These are phyloP conservation scores for Pegea sp. DNA, from an alignment of 23 tunicate species.

Conservation along the genomic window DNA sequence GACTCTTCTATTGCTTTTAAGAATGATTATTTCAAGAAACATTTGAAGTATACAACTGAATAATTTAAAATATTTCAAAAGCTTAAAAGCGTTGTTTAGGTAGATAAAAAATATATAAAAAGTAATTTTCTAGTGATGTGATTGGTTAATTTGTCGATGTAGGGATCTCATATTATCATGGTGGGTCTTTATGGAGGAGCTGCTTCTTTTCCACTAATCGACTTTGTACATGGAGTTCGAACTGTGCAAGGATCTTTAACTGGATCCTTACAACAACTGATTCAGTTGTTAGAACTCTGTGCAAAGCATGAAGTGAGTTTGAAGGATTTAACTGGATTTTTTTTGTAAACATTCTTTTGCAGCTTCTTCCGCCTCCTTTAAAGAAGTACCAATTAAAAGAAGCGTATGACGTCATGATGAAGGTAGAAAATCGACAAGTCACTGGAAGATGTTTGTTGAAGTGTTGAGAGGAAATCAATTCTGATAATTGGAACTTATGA, in stretches of 20 bases:
- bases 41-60: too few relatives aligned
- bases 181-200: constrained; percentile 32
- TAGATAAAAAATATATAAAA: too few relatives aligned
- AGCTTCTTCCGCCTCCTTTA: not conserved
- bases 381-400: not conserved
- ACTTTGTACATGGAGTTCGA: constrained; percentile 13
- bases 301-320: constrained; percentile 8
- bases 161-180: constrained; percentile 25
- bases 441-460: not conserved
- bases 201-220: constrained; percentile 2
- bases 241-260: constrained; percentile 14
- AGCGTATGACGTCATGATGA: not conserved
- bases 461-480: too few relatives aligned
- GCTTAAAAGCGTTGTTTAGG: too few relatives aligned
- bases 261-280: constrained; percentile 10
- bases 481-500: too few relatives aligned
- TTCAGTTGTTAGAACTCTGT: constrained; percentile 13
- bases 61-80: too few relatives aligned
- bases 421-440: not conserved
- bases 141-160: not conserved
- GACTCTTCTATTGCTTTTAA: too few relatives aligned
- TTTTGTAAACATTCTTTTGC: too few relatives aligned
- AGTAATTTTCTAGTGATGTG: too few relatives aligned
- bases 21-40: too few relatives aligned
- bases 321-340: too few relatives aligned